Evolutionary conservation across 2,797 vertebrate genomes (phyloP), one percentile per base, ranked within the genome.

Genomic region (Sebastes steindachneri): DNA sequence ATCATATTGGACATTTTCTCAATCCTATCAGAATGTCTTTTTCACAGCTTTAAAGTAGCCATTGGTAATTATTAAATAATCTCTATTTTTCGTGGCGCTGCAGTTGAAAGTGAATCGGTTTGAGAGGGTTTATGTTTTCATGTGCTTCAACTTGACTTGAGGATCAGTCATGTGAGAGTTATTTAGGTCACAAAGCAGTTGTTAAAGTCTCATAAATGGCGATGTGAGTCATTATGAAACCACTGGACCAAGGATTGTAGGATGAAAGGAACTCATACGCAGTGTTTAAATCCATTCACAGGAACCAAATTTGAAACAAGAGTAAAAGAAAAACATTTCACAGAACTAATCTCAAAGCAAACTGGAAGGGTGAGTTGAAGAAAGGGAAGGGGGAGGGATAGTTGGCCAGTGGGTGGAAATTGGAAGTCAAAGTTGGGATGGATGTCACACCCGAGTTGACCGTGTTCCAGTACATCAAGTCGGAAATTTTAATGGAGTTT

Each of bases 101-200:
- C 25, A 26, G 28, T 41, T 48, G 17, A 63, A 31, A n/a, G 9
- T 23, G 14, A 63, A 69, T 75, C 2, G 0, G 21, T 33, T n/a
- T 45, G 41, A 77, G 58, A 41, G 23, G 21, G 23, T 68, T 63
- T 9, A 11, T n/a, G 51, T 19, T 19, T 41, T 73, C 17, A 28
- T 53, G 35, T 68, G 64, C 29, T 45, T 67, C 4, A 23, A 4
- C 57, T 15, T 9, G 25, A 3, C 57, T 15, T 9, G 29, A 74
- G 17, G n/a, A 35, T 29, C 37, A 21, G 31, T 80, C 78, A 71
- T 73, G 68, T 68, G 71, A 73, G 53, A 69, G 54, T 67, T 74
- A 72, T 73, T 67, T 33, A 67, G 79, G 58, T 58, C 77, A 75
- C 26, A 67, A 41, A 74, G 26, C 48, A 66, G 54, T 25, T 17